Conservation (phyloP, 2,888 invertebrate genomes). For the Drosophila rellima region DNA sequence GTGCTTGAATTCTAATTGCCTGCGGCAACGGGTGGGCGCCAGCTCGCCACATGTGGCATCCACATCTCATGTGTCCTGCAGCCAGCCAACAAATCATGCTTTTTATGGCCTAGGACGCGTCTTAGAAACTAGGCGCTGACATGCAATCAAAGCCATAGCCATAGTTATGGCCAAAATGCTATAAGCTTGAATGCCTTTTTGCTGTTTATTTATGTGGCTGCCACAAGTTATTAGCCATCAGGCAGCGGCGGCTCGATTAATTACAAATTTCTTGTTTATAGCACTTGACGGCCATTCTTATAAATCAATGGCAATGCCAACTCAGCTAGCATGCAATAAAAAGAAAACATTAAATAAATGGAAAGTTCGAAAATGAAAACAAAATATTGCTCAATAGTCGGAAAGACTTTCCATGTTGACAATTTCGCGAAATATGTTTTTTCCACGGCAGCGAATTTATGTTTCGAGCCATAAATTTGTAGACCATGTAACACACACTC, state of each 20-base stretch:
- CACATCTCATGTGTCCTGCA: constrained; percentile 15
- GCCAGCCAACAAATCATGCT: constrained; percentile 35
- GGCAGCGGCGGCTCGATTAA: constrained; percentile 52
- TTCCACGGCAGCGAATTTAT: constrained; percentile 53
- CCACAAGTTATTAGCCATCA: constrained; percentile 40
- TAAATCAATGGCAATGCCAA: constrained; percentile 79
- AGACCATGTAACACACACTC: constrained; percentile 24
- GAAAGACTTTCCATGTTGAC: constrained; percentile 63
- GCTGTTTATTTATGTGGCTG: constrained; percentile 35
- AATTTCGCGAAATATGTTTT: constrained; percentile 68
- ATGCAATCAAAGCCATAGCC: constrained; percentile 45
- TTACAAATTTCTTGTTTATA: constrained; percentile 65
- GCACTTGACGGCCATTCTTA: constrained; percentile 53
- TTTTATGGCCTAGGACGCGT: constrained; percentile 37
- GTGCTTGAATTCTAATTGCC: constrained; percentile 49
- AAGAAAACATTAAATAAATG: constrained; percentile 5
- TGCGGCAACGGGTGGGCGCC: constrained; percentile 39
- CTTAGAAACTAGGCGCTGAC: constrained; percentile 52
- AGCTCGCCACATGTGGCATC: constrained; percentile 46
- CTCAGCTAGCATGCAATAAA: constrained; percentile 16
- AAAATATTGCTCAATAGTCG: constrained; percentile 32
- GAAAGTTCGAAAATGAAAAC: constrained; percentile 7
- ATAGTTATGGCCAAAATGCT: constrained; percentile 4
- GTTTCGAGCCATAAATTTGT: constrained; percentile 52
- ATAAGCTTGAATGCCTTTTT: constrained; percentile 6